Evolutionary conservation across 2,797 vertebrate species (phyloP), one percentile per base, ranked within the genome.

Genomic region (Acanthiza pusilla): DNA sequence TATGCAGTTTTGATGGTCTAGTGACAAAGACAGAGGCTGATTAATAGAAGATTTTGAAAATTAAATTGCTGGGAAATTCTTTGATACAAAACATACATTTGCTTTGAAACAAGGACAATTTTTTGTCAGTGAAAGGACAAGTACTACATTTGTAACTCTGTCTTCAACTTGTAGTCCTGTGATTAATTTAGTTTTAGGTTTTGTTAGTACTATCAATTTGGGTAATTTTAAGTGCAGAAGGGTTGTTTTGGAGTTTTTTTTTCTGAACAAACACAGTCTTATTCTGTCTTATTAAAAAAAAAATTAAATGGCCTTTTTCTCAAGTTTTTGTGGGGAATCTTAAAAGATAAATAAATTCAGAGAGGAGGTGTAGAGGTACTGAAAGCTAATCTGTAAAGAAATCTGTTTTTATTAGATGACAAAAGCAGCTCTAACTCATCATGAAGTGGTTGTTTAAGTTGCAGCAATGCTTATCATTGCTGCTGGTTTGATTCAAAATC

Each of bases 211-310:
- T 42, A 40, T 29, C 18, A 29, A 7, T 27, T 84, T 53, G 5
- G 13, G 12, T 40, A 83, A 43, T 20, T 14, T 50, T 18, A 80
- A 58, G 7, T 42, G 13, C 2, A 40, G 42, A 86, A 73, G 1
- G 5, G 4, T 18, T 43, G 7, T 18, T 62, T n/a, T 20, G 5
- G 0, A 3, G 0, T 2, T n/a, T 74, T 70, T 74, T 70, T 27
- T 65, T 65, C n/a, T 13, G 8, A 63, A 9, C 3, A 55, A 55
- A 42, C 1, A 34, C 13, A 27, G 9, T 27, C 13, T 62, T 78
- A 26, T 11, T 75, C 27, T 73, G 4, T 54, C 16, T 53, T 19
- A 54, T n/a, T 32, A 16, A 51, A 36, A 48, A 47, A 47, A 9
- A 11, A 3, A 53, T 42, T 51, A 34, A 61, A 40, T 23, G 40